Base-by-base conservation (phyloP, 2,888 invertebrate species). In the Sepioteuthis lessoniana region DNA sequence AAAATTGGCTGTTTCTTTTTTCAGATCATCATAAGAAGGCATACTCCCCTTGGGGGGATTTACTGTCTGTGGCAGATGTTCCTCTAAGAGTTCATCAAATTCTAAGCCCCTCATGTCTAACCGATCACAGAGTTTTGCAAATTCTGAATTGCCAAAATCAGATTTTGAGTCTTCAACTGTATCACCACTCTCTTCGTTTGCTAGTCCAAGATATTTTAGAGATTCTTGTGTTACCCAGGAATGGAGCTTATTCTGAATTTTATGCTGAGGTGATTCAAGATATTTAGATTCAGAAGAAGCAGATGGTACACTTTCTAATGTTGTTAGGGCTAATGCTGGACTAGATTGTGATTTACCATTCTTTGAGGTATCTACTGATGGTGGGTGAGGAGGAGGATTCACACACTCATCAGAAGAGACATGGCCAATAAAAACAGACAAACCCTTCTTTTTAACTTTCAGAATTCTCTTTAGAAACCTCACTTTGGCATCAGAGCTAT, bases 121-220 rank as follows among this genome's bases (percentile, higher is more conserved):
- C 0, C 92, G 38, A 25, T 92, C 92, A 92, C 92, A 92, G 92
- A 92, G 92, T 31, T 92, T 92, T n/a, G 92, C 42, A 92, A 92
- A 92, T 8, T 92, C 92, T 31, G 92, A 21, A 35, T 38, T 10
- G 0, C 25, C 1, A 21, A 31, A 1, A 31, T 19, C 1, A 42
- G 91, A 25, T 0, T 76, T 35, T 5, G 46, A 46, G 10, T 92
- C 92, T 47, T 92, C 47, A 19, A 21, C 31, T 42, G 47, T 42
- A 42, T 92, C 42, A 92, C n/a, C 13, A 5, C 46, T n/a, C 38
- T 42, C 92, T 16, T 38, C 42, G 7, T 28, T 92, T 31, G 42
- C 31, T 13, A 92, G 0, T 8, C 92, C 92, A 19, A 92, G 35
- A 47, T 47, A 92, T 42, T 13, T 10, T 7, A 92, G 92, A 7